Percentiles rank a stretch among this genome's conserved stretches.
phyloP scores from a whole-genome alignment of 2,888 invertebrate species.

The Oeneis ivallda region DNA sequence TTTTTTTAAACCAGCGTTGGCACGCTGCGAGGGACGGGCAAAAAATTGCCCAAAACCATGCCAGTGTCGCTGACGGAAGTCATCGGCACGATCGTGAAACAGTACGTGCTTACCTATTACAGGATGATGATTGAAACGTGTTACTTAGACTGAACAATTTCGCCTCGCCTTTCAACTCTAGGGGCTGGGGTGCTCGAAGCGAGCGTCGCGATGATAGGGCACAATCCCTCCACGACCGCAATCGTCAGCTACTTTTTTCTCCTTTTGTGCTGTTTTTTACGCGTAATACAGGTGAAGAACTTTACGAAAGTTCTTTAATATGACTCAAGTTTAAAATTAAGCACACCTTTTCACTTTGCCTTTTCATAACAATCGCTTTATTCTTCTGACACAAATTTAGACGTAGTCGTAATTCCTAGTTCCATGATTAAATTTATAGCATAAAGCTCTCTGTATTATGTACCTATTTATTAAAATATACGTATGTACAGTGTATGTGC shows the following conservation, averaged over 20 bases:
- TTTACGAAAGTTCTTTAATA: background rate
- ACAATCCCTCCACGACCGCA: conserved; percentile 41
- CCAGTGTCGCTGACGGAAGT: too few relatives aligned
- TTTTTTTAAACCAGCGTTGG: too few relatives aligned
- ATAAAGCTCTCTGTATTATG: too few relatives aligned
- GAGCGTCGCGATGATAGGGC: conserved; percentile 43
- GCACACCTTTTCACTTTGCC: too few relatives aligned
- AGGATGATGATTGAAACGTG: conserved; percentile 35
- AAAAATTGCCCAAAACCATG: too few relatives aligned
- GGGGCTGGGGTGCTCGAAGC: conserved; percentile 39
- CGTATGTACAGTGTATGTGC: background rate
- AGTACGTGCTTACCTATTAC: conserved; percentile 24
- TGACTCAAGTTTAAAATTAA: too few relatives aligned
- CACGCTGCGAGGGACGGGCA: too few relatives aligned
- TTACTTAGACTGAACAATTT: conserved; percentile 37
- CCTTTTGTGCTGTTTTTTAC: conserved; percentile 30
- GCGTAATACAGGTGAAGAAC: conserved; percentile 30
- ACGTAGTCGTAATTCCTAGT: too few relatives aligned
- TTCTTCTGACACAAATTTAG: too few relatives aligned
- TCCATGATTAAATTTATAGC: too few relatives aligned
- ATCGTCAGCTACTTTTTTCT: conserved; percentile 37
- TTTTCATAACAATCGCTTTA: too few relatives aligned
- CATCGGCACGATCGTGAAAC: conserved; percentile 26
- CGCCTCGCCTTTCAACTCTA: conserved; percentile 36
- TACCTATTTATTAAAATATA: background rate